Conservation (phyloP, 2,113 vertebrate species). For the Gambusia holbrooki region DNA sequence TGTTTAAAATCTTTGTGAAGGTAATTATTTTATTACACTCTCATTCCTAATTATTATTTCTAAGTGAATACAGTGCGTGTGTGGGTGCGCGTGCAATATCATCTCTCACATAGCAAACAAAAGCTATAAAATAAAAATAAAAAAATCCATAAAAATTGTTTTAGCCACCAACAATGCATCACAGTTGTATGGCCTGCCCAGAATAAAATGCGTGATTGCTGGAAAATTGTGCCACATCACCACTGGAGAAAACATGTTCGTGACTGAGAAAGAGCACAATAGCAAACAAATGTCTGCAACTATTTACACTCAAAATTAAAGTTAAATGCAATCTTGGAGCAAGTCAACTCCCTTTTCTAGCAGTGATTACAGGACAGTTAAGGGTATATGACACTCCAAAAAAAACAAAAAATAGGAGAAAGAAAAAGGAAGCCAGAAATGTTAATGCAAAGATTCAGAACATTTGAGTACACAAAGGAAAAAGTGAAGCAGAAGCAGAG, state of each 20-base stretch:
- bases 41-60: neutral
- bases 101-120: constrained; percentile 16
- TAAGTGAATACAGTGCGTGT: neutral
- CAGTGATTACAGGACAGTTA: constrained; percentile 24
- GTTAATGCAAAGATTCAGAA: constrained; percentile 23
- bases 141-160: constrained; percentile 1
- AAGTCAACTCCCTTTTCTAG: constrained; percentile 29
- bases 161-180: constrained; percentile 8
- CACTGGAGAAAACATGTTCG: constrained; percentile 12
- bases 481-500: constrained; percentile 11
- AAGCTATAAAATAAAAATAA: constrained; percentile 21
- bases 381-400: constrained; percentile 22
- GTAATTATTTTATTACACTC: neutral
- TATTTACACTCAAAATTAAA: constrained; percentile 49
- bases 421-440: constrained; percentile 12
- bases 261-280: constrained; percentile 37
- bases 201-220: neutral
- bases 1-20: neutral
- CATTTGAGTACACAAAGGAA: neutral
- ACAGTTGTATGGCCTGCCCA: neutral
- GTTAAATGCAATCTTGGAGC: constrained; percentile 38
- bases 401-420: neutral
- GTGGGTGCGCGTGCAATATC: neutral
- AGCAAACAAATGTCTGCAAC: constrained; percentile 52
- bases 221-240: constrained; percentile 31